phyloP scores from a whole-genome alignment of 2,888 invertebrate species.

The Lepidochrysops patricia region DNA sequence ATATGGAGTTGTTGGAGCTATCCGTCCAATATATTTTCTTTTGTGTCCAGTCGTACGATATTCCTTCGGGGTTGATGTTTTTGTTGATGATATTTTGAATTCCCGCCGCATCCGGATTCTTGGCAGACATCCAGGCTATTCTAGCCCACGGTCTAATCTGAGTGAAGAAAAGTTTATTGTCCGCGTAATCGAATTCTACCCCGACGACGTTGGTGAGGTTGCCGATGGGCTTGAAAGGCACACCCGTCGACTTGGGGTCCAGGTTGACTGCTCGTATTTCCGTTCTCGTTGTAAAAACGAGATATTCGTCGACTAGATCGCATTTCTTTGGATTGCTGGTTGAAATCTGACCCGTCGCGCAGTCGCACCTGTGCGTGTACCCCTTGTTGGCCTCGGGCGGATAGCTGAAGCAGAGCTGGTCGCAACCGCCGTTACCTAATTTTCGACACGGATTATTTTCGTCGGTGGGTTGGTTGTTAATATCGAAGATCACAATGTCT shows the following conservation, averaged over 20 bases:
- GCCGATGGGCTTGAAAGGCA: constrained; percentile 89
- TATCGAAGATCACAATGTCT: constrained; percentile 93
- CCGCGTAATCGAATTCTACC: constrained; percentile 94
- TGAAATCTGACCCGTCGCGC: constrained; percentile 88
- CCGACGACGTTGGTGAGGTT: constrained; percentile 95
- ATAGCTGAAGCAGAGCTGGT: constrained; percentile 95
- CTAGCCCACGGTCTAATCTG: constrained; percentile 94
- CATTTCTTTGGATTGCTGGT: constrained; percentile 81
- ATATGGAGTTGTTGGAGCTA: constrained; percentile 93
- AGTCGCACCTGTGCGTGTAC: constrained; percentile 85
- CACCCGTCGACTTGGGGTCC: constrained; percentile 85
- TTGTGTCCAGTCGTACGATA: constrained; percentile 98
- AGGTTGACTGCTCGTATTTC: constrained; percentile 94
- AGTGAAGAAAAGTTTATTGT: constrained; percentile 91
- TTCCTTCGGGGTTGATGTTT: constrained; percentile 93
- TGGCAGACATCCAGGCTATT: constrained; percentile 86
- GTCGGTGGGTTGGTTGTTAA: constrained; percentile 89
- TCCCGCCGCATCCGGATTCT: constrained; percentile 76
- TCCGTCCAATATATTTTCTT: constrained; percentile 99
- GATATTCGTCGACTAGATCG: constrained; percentile 87
- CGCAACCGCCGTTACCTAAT: constrained; percentile 87
- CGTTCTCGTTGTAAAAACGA: constrained; percentile 95
- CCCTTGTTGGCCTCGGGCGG: constrained; percentile 78
- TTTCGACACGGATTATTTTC: constrained; percentile 86
- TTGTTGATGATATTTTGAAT: constrained; percentile 82